These are phyloP conservation scores for Calameuta idolon DNA, from an alignment of 2,888 invertebrate genomes.

Conservation along the genomic window DNA sequence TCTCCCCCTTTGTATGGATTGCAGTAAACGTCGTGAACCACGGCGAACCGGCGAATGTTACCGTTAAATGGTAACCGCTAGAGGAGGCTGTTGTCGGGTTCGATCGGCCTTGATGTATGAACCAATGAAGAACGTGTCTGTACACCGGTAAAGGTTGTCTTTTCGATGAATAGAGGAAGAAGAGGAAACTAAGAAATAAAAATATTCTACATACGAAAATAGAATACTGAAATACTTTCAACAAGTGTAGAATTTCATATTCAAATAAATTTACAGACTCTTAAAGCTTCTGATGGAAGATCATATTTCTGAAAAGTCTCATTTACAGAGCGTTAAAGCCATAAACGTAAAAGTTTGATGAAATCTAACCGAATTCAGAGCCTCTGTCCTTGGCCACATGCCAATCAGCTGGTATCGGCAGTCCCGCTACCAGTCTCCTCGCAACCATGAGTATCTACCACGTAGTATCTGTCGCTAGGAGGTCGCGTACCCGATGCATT, in stretches of 20 bases:
- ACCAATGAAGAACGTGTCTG: too few species aligned
- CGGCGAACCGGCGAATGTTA: not conserved
- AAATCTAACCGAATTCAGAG: constrained; percentile 12
- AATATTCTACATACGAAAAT: not conserved
- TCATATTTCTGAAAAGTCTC: not conserved
- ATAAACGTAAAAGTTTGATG: not conserved
- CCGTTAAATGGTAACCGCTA: constrained; percentile 7
- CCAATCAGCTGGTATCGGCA: constrained; percentile 24
- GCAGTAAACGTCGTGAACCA: constrained; percentile 6
- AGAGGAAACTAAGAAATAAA: not conserved
- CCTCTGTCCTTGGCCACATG: constrained; percentile 17
- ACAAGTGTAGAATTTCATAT: not conserved
- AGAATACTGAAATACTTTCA: not conserved
- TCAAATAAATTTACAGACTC: not conserved
- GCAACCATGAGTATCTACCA: constrained; percentile 2
- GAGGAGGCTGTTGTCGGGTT: not conserved
- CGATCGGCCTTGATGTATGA: not conserved
- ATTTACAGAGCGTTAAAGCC: not conserved
- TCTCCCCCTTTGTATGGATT: constrained; percentile 12
- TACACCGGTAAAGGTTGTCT: not conserved
- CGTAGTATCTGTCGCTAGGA: constrained; percentile 13
- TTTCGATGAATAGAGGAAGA: not conserved
- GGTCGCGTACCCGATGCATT: constrained; percentile 26
- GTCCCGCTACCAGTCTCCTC: not conserved
- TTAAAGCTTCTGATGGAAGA: not conserved